Base-by-base conservation (phyloP, 2,888 invertebrate genomes). In the Balanococcus diminutus region DNA sequence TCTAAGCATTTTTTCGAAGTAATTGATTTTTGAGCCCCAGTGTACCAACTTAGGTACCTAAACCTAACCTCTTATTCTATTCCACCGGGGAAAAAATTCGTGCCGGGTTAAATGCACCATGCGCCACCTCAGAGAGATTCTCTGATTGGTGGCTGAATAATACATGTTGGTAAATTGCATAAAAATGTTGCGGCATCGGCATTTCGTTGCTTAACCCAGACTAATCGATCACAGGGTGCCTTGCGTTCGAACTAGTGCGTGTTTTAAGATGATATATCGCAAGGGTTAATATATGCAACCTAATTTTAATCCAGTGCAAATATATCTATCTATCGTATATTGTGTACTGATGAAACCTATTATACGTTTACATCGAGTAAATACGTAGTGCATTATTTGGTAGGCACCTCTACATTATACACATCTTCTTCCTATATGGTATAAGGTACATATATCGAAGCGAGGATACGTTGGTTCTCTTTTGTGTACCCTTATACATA, bases 271-370 rank as follows among this genome's bases (percentile, higher is more conserved):
- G 75, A 36, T 79, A 28, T 31, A 79, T 79, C 36, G 75, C 75
- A 79, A 79, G 8, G 75, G 75, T n/a, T 79, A 79, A 79, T 79
- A 79, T 79, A 79, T 79, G 75, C 75, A 79, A 79, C 75, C 75
- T 79, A 79, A 79, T 79, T 79, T 79, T n/a, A n/a, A n/a, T n/a
- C n/a, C n/a, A n/a, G n/a, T n/a, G n/a, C n/a, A n/a, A n/a, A n/a
- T n/a, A n/a, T n/a, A n/a, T n/a, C n/a, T n/a, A n/a, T n/a, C n/a
- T n/a, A n/a, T 79, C 19, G 19, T 36, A 28, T 79, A 19, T n/a
- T 72, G 14, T 32, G 32, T 72, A 14, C 8, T 31, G 32, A 61
- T n/a, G n/a, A n/a, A n/a, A n/a, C n/a, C n/a, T n/a, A n/a, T n/a
- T n/a, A 6, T 72, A 31, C 72, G 32, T 32, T n/a, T 14, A 46